Base-by-base conservation (phyloP, 2,113 vertebrate genomes). In the Oncorhynchus tshawytscha region DNA sequence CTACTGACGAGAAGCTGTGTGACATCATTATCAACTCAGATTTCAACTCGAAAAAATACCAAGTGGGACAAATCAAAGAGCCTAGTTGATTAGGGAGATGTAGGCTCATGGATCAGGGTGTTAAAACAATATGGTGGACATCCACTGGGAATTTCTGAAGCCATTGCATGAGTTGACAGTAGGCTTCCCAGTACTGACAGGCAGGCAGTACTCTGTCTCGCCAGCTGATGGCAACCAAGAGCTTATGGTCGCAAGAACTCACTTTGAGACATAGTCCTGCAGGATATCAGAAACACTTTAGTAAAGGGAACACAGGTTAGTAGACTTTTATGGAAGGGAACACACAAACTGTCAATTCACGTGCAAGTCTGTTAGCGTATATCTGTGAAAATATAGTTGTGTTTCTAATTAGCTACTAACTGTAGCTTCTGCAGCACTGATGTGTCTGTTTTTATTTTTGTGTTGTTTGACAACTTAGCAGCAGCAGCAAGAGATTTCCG, bases 1-100 rank as follows among this genome's bases (percentile, higher is more conserved):
- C 83, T 82, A 51, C 67, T 81, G 83, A 77, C 67, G 13, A 20
- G 49, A 39, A 24, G 13, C 49, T 48, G 22, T 66, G 62, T 8
- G n/a, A 24, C 22, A 20, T 24, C 25, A 24, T 9, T 3, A 25
- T 25, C 62, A 65, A 18, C 62, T 25, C 15, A 39, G 15, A 68
- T 68, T 11, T 20, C 9, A 25, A 66, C 25, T 25, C 9, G 11
- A 68, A 18, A 15, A 15, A 39, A 34, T 31, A 51, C 49, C 27
- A 67, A 34, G 13, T 20, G 18, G 22, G 59, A 68, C 31, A n/a
- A 68, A 67, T 18, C 6, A 15, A 29, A 18, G 29, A 4, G n/a
- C 59, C 2, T 24, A 5, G 18, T 24, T 62, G 9, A 62, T 11
- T 18, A 16, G 5, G n/a, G 11, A 24, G n/a, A 7, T 22, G 20